Base-by-base conservation (phyloP, 2,113 vertebrate species). In the Eubucco bourcierii region DNA sequence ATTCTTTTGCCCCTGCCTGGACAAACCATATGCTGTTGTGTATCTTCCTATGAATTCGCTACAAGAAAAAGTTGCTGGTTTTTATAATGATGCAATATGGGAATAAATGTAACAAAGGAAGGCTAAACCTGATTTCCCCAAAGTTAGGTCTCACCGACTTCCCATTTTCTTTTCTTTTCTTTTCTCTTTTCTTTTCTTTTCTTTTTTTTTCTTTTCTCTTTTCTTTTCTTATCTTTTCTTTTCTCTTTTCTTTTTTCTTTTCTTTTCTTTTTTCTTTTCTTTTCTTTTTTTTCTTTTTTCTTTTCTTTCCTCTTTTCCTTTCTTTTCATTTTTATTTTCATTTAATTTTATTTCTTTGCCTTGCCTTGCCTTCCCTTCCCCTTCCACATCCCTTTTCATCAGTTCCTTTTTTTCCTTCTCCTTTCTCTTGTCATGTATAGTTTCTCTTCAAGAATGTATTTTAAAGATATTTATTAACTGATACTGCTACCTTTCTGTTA, bases 361-460 rank as follows among this genome's bases (percentile, higher is more conserved):
- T n/a, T n/a, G n/a, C n/a, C n/a, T n/a, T n/a, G n/a, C n/a, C n/a
- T n/a, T n/a, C n/a, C 37, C 37, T 37, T 37, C 37, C 37, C 37
- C 37, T 37, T 39, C 37, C 37, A 9, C 37, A 11, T 39, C 37
- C 37, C 25, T 39, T 15, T 79, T 84, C 44, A 15, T 64, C 2
- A 12, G 5, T 41, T 61, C 2, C 3, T 18, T 53, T 34, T 31
- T 7, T 4, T 3, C 2, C 29, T 2, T 3, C 12, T 27, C 23
- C 72, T 75, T 60, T 50, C 14, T 46, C 39, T 67, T 91, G 14
- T 50, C 2, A 64, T 50, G 1, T 17, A 25, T 41, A 61, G 39
- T 76, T 92, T 17, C 10, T 70, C 10, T 61, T 76, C 50, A 46
- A 67, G 33, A 46, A 28, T 2, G 6, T 7, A 3, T 25, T 19